Percentiles rank a stretch among this genome's conserved stretches.
These are phyloP conservation scores for Rhopilema esculentum DNA, from an alignment of 30 jellyfish, hydroid and myxozoan species.

Conservation along the genomic window DNA sequence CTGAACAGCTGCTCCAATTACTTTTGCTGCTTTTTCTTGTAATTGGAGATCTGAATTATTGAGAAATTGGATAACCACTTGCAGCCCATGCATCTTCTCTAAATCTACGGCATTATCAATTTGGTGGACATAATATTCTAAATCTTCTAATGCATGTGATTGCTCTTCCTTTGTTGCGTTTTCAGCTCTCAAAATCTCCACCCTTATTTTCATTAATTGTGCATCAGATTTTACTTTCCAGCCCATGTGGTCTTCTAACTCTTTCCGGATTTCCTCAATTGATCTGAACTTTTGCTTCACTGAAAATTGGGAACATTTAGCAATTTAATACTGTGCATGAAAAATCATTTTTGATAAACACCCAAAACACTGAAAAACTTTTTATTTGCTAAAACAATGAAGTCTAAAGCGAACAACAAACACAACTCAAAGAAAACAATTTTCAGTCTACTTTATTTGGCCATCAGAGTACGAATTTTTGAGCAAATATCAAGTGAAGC, in stretches of 20 bases:
- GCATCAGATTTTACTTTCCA: constrained; percentile 81
- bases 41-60: constrained; percentile 64
- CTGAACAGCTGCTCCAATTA: constrained; percentile 95
- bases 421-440: too few species aligned
- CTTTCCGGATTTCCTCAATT: constrained; percentile 83
- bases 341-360: too few species aligned
- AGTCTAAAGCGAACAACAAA: too few species aligned
- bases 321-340: too few species aligned
- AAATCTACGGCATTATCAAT: constrained; percentile 88
- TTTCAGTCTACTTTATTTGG: too few species aligned
- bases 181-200: constrained; percentile 51
- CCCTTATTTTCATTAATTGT: constrained; percentile 69
- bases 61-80: constrained; percentile 66
- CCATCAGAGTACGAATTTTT: too few species aligned
- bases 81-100: constrained; percentile 83
- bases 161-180: constrained; percentile 60
- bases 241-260: constrained; percentile 68
- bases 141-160: constrained; percentile 66
- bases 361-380: too few species aligned
- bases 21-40: constrained; percentile 95
- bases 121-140: constrained; percentile 92
- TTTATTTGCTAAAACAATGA: too few species aligned
- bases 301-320: neutral
- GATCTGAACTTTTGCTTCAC: constrained; percentile 79
- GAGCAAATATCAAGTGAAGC: too few species aligned